Base-by-base conservation (phyloP, 2,888 invertebrate genomes). In the Drosophila silvestris region DNA sequence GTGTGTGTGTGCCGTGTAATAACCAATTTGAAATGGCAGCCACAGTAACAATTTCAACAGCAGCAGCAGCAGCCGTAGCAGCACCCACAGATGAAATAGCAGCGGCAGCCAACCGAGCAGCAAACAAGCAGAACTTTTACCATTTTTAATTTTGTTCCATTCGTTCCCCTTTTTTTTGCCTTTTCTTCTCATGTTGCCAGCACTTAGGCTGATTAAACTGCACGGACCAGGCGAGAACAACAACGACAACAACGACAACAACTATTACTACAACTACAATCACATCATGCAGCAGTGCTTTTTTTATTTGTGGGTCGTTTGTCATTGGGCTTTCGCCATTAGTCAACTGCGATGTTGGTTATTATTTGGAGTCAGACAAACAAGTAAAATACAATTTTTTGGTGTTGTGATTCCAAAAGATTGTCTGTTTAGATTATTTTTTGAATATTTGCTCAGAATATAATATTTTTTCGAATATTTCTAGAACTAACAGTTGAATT, bases 201-300 rank as follows among this genome's bases (percentile, higher is more conserved):
- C 84, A 85, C 89, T 85, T 89, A 86, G 89, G 74, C 89, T 89
- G 85, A 85, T 85, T 85, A 89, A 89, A 85, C 82, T 82, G 87
- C 87, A 86, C 72, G 82, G 81, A 70, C 77, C 74, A 65, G 77
- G 39, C 80, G 69, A 54, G 51, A 61, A 47, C 70, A 76, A 58
- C 33, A 39, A 68, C 41, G 52, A 51, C 71, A 63, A 39, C 52
- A 63, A 41, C 35, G 35, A 66, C 37, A 56, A 65, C 73, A 74
- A 51, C 79, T 39, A 57, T 60, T 59, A 50, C 62, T 53, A 69
- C 63, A 68, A 77, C 73, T 52, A 60, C 51, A 68, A 51, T 26
- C 30, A 32, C 41, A 57, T 60, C 66, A 58, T 69, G 52, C 74
- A 74, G 62, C 70, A 41, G 59, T 35, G 10, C 16, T 19, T n/a